Evolutionary conservation across 2,113 vertebrate genomes (phyloP).

Genomic region (Callipepla squamata): DNA sequence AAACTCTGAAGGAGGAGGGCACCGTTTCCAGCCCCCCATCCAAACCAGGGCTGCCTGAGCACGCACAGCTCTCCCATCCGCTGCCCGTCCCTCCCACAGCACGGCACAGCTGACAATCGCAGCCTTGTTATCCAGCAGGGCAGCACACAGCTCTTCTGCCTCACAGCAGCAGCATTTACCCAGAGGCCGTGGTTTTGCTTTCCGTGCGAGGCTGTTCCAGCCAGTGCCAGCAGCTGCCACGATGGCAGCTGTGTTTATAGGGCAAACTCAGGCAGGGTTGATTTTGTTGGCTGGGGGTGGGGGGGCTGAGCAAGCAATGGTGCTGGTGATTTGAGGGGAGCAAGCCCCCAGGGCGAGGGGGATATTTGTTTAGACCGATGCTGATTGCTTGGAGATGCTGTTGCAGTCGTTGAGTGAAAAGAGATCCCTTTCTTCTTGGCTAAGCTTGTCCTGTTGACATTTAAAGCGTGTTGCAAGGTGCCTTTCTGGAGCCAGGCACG

Average conservation of each 20-base stretch:
- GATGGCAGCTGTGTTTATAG: neutral
- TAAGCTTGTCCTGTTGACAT: neutral
- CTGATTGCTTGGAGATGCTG: neutral
- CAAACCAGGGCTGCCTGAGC: neutral
- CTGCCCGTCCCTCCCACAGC: no score
- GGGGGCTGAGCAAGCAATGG: accelerated
- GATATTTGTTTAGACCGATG: neutral
- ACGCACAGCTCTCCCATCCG: no score
- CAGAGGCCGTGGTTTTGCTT: neutral
- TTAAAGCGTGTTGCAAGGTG: neutral
- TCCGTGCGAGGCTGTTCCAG: neutral
- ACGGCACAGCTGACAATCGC: no score
- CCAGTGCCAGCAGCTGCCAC: neutral
- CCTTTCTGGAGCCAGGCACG: neutral
- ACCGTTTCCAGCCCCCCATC: neutral
- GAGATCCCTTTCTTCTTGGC: neutral
- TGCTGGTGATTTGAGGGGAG: neutral
- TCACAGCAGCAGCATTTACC: neutral
- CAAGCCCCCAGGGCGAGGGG: neutral
- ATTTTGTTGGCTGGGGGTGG: neutral
- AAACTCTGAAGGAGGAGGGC: neutral
- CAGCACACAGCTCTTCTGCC: neutral
- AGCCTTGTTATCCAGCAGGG: no score
- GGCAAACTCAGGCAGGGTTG: neutral
- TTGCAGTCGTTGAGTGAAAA: neutral